phyloP scores from a whole-genome alignment of 2,888 invertebrate species.

The Lordiphosa fenestrarum region DNA sequence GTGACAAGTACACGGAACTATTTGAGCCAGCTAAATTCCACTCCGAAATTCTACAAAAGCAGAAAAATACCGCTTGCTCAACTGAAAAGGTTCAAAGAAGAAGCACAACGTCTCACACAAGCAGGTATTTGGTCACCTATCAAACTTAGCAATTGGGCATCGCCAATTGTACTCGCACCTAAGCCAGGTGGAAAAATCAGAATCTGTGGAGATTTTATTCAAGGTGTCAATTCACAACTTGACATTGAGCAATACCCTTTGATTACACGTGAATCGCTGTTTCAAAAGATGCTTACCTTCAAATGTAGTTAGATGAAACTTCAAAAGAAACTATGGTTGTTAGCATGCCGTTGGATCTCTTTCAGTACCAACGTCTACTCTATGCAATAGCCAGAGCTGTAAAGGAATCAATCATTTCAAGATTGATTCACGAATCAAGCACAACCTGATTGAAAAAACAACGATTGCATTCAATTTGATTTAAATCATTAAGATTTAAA shows the following conservation, averaged over 20 bases:
- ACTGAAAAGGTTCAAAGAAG: conserved; percentile 8
- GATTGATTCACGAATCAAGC: too few relatives aligned
- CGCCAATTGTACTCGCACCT: too few relatives aligned
- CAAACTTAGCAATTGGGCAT: conserved; percentile 57
- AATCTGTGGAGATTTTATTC: too few relatives aligned
- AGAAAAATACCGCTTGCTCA: neutral
- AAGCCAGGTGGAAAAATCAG: conserved; percentile 19
- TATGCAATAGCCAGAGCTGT: too few relatives aligned
- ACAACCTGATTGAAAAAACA: too few relatives aligned
- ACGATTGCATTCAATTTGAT: too few relatives aligned
- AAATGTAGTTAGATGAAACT: too few relatives aligned
- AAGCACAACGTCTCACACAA: conserved; percentile 33
- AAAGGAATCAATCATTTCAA: too few relatives aligned
- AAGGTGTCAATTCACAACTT: neutral
- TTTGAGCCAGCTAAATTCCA: neutral
- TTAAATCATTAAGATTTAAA: too few relatives aligned
- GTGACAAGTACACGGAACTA: too few relatives aligned
- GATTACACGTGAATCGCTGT: neutral
- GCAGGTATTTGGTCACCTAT: conserved; percentile 7
- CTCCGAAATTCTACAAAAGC: conserved; percentile 8
- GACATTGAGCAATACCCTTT: too few relatives aligned
- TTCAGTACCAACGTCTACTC: conserved; percentile 2
- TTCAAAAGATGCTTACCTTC: conserved; percentile 13
- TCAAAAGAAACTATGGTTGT: conserved; percentile 12
- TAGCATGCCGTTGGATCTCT: conserved; percentile 9